Conservation (phyloP, 2,888 invertebrate genomes). For the Vesta saturnalis region DNA sequence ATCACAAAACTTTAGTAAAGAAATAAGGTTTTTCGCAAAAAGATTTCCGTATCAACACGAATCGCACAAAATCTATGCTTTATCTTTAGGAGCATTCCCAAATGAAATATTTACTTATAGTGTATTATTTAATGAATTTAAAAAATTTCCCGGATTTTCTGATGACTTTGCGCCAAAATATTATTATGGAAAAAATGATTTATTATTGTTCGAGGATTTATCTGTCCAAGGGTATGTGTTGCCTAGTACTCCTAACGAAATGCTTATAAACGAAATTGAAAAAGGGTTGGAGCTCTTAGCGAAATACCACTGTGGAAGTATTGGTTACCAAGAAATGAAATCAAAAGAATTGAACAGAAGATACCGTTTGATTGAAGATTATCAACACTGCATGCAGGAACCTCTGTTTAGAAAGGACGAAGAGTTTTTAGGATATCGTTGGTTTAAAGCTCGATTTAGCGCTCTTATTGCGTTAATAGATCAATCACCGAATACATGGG, state of each 20-base stretch:
- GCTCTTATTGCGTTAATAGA: constrained; percentile 30
- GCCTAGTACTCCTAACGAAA: constrained; percentile 13
- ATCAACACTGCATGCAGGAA: constrained; percentile 53
- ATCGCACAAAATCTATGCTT: constrained; percentile 20
- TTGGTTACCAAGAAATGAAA: constrained; percentile 50
- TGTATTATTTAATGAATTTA: constrained; percentile 32
- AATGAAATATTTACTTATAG: constrained; percentile 37
- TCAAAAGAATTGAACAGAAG: constrained; percentile 37
- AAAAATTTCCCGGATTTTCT: constrained; percentile 21
- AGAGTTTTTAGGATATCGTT: constrained; percentile 50
- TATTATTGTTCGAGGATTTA: constrained; percentile 60
- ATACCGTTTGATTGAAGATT: constrained; percentile 48
- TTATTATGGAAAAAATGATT: constrained; percentile 53
- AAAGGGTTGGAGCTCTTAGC: constrained; percentile 48
- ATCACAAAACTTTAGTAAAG: not conserved
- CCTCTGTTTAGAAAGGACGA: constrained; percentile 56
- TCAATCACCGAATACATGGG: constrained; percentile 26
- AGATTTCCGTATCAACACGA: constrained; percentile 26
- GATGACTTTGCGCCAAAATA: constrained; percentile 52
- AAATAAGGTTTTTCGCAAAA: constrained; percentile 25
- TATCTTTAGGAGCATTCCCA: constrained; percentile 27
- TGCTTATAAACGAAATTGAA: constrained; percentile 43
- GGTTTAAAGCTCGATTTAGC: constrained; percentile 26
- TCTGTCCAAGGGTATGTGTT: constrained; percentile 44
- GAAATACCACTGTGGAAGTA: constrained; percentile 50